Evolutionary conservation across 2,888 invertebrate genomes (phyloP).

Genomic region (Pediacus dermestoides): DNA sequence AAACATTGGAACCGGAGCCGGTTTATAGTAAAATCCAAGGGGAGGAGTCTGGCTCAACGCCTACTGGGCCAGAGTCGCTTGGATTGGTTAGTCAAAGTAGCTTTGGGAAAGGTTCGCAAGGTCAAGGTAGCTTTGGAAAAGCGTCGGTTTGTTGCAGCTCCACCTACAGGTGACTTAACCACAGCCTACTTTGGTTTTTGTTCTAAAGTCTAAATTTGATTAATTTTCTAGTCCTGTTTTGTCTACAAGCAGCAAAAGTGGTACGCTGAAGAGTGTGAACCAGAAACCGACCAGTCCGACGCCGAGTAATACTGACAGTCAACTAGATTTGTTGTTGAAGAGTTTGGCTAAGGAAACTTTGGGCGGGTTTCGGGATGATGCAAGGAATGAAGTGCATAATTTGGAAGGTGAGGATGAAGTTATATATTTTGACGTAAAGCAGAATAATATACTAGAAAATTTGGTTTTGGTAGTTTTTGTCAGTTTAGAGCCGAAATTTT

Average conservation of each 20-base stretch:
- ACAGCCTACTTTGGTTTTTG: too few species aligned
- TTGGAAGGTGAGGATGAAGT: constrained; percentile 44
- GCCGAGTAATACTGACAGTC: constrained; percentile 48
- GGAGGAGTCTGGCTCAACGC: too few species aligned
- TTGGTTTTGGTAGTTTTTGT: too few species aligned
- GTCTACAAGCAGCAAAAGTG: constrained; percentile 47
- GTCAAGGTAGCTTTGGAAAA: constrained; percentile 49
- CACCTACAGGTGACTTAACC: constrained; percentile 49
- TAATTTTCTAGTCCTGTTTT: constrained; percentile 48
- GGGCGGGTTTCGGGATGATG: constrained; percentile 52
- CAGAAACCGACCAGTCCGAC: constrained; percentile 35
- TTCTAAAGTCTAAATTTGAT: not conserved
- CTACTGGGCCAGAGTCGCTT: constrained; percentile 36
- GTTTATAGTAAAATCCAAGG: too few species aligned
- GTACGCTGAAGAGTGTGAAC: constrained; percentile 39
- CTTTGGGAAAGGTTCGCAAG: constrained; percentile 40
- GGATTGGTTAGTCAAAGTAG: constrained; percentile 41
- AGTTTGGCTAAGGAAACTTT: constrained; percentile 68
- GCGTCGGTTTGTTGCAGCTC: constrained; percentile 47
- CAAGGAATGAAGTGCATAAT: constrained; percentile 56
- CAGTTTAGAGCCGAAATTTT: too few species aligned
- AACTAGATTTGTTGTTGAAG: constrained; percentile 73
- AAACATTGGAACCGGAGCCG: not conserved
- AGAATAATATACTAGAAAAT: too few species aligned
- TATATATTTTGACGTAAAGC: too few species aligned